Conservation (phyloP, 2,888 invertebrate genomes). For the Smittia sp. region DNA sequence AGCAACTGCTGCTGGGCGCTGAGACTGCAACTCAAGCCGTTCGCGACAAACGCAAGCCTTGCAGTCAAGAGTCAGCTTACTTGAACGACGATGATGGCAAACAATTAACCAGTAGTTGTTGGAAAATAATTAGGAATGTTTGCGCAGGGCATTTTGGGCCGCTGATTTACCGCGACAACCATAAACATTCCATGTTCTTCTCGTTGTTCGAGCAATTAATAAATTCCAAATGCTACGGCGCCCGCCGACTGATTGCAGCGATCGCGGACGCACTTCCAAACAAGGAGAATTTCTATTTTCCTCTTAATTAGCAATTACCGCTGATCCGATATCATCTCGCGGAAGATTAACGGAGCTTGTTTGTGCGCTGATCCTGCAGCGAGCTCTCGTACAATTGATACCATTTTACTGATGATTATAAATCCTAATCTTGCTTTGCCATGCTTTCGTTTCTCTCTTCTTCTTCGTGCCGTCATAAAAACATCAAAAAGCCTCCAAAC, state of each 20-base stretch:
- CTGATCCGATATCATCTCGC: neutral
- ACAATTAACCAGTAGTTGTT: constrained; percentile 35
- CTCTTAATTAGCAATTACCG: constrained; percentile 14
- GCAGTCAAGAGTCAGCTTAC: constrained; percentile 30
- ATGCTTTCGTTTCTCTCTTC: constrained; percentile 24
- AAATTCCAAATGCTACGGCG: neutral
- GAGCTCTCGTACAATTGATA: neutral
- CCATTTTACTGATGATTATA: constrained; percentile 20
- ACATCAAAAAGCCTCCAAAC: neutral
- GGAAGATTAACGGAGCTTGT: constrained; percentile 6
- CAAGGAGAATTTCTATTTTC: neutral
- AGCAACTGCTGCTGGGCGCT: constrained; percentile 13
- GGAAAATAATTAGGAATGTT: constrained; percentile 27
- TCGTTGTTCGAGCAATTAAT: constrained; percentile 2
- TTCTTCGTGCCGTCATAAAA: constrained; percentile 20
- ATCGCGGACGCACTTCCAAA: neutral
- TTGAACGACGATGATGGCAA: constrained; percentile 31
- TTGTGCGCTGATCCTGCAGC: neutral
- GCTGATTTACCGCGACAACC: constrained; percentile 6
- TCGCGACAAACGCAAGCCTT: neutral
- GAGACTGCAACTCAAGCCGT: neutral
- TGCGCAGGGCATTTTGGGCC: neutral
- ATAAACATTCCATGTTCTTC: neutral
- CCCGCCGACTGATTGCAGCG: neutral
- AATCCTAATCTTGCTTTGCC: constrained; percentile 25